A percentile compares a stretch with the other conserved stretches of the same genome.
Evolutionary conservation across 2,888 invertebrate species (phyloP).

Genomic region (Leucophora obtusa): DNA sequence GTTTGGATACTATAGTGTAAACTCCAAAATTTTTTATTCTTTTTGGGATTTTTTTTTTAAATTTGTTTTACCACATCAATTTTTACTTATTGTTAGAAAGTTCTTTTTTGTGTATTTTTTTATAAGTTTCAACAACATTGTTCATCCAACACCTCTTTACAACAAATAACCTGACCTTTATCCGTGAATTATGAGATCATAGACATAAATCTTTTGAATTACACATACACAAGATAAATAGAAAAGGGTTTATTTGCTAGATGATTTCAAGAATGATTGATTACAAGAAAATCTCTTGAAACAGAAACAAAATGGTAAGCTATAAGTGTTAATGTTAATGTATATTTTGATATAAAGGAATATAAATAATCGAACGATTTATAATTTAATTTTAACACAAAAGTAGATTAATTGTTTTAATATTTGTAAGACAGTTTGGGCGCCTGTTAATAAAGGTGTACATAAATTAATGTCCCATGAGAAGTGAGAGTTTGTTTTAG

Average conservation of each 20-base stretch:
- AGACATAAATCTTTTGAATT: slow-evolving; percentile 5
- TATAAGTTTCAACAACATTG: slow-evolving; percentile 15
- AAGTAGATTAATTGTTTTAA: no score
- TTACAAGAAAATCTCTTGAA: background rate
- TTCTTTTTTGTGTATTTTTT: background rate
- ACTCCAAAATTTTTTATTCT: background rate
- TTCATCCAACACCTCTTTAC: slow-evolving; percentile 31
- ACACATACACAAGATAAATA: background rate
- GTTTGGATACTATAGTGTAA: background rate
- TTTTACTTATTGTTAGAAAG: background rate
- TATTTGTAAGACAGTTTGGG: no score
- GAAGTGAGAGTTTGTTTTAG: no score
- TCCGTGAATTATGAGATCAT: background rate
- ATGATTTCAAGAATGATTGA: background rate
- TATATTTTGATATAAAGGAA: background rate
- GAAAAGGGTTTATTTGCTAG: background rate
- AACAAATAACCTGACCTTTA: slow-evolving; percentile 43
- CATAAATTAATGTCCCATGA: no score
- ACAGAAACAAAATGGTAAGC: background rate
- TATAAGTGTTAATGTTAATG: slow-evolving; percentile 33
- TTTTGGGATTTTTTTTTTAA: background rate
- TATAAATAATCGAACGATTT: background rate
- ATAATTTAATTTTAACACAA: slow-evolving; percentile 7
- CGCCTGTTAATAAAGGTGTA: no score
- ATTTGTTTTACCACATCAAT: background rate